A percentile compares a stretch with the other conserved stretches of the same genome.
Evolutionary conservation across 2,888 invertebrate species (phyloP).

Genomic region (Falcaria lacertinaria): DNA sequence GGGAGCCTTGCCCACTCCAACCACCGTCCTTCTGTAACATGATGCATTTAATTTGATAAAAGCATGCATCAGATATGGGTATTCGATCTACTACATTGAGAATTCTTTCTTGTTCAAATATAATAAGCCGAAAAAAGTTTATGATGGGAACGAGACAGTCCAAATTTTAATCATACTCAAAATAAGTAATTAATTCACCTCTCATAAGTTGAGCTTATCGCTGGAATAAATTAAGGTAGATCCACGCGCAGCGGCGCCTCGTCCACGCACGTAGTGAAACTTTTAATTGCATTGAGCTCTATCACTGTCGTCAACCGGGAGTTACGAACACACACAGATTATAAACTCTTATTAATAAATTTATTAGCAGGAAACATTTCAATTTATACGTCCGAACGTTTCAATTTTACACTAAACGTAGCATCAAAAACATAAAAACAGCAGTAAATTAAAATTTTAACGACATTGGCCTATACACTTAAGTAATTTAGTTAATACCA

Average conservation of each 20-base stretch:
- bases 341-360: slow-evolving; percentile 33
- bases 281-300: slow-evolving; percentile 78
- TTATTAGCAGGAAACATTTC: slow-evolving; percentile 1
- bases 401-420: too few species aligned
- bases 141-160: too few species aligned
- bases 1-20: slow-evolving; percentile 61
- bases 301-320: slow-evolving; percentile 71
- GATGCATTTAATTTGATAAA: slow-evolving; percentile 63
- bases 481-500: too few species aligned
- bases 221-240: slow-evolving; percentile 74
- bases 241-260: slow-evolving; percentile 54
- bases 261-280: slow-evolving; percentile 78
- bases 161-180: slow-evolving; percentile 56
- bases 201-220: slow-evolving; percentile 72
- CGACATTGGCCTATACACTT: too few species aligned
- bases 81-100: too few species aligned
- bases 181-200: slow-evolving; percentile 76
- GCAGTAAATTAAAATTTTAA: too few species aligned
- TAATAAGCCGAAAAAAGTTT: too few species aligned
- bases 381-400: neutral
- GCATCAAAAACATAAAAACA: too few species aligned
- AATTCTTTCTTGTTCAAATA: too few species aligned
- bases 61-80: slow-evolving; percentile 54
- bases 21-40: slow-evolving; percentile 52
- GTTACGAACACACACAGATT: slow-evolving; percentile 60